phyloP scores from a whole-genome alignment of 2,113 vertebrate genomes.

The Myrmecobius fasciatus region DNA sequence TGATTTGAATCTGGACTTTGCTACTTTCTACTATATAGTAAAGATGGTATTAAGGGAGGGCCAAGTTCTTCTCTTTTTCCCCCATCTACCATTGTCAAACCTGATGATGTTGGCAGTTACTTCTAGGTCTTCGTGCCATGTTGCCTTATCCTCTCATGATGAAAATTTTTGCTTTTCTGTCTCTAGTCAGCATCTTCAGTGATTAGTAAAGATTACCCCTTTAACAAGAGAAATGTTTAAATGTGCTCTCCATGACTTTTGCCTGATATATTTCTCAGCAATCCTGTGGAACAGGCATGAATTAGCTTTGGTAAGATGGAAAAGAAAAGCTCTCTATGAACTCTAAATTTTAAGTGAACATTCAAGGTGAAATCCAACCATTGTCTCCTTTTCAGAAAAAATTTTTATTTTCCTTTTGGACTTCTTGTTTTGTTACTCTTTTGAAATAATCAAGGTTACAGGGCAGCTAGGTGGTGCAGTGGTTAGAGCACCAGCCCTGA shows the following conservation, averaged over 20 bases:
- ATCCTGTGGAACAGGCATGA: neutral
- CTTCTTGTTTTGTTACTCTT: neutral
- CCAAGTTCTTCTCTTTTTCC: neutral
- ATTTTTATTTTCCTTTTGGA: constrained; percentile 8
- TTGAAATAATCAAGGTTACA: neutral
- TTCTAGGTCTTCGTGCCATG: neutral
- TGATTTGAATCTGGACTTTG: neutral
- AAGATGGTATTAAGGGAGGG: neutral
- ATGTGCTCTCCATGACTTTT: constrained; percentile 28
- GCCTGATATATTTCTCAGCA: neutral
- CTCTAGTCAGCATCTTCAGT: neutral
- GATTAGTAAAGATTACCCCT: neutral
- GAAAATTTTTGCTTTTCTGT: neutral
- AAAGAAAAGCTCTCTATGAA: neutral
- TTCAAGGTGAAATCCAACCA: constrained; percentile 16
- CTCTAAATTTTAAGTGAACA: constrained; percentile 23
- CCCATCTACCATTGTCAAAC: neutral
- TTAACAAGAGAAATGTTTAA: constrained; percentile 11
- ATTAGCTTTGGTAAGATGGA: constrained; percentile 18
- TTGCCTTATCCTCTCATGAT: constrained; percentile 2
- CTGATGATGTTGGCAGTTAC: neutral
- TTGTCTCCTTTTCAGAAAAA: constrained; percentile 36
- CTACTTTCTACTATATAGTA: neutral
- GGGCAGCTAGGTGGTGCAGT: too few relatives aligned
- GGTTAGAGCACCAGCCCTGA: too few relatives aligned